phyloP scores from a whole-genome alignment of 1,140 invertebrate species.

The Vanessa atalanta region DNA sequence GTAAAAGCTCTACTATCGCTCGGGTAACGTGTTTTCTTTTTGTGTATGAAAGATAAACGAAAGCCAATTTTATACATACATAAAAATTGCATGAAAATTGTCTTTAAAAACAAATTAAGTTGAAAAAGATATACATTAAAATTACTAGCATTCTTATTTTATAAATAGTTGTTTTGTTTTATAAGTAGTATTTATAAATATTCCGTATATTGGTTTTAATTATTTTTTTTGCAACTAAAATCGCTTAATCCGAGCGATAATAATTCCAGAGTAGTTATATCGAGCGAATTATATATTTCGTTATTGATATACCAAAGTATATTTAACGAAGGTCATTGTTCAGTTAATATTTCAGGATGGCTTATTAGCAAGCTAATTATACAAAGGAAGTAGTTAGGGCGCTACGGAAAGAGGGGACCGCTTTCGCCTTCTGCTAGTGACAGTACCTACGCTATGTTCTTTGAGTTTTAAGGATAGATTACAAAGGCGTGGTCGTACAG shows the following conservation, averaged over 20 bases:
- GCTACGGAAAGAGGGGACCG: constrained; percentile 44
- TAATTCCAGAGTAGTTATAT: neutral
- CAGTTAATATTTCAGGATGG: constrained; percentile 64
- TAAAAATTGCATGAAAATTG: no score
- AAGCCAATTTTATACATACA: no score
- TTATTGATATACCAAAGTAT: neutral
- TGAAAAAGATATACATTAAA: no score
- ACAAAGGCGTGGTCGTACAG: constrained; percentile 19
- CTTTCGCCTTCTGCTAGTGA: constrained; percentile 39
- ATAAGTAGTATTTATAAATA: no score
- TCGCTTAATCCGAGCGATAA: neutral
- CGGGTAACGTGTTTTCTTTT: no score
- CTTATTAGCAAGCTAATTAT: constrained; percentile 74
- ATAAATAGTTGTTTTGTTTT: no score
- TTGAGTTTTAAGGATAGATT: constrained; percentile 25
- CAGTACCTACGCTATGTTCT: constrained; percentile 28
- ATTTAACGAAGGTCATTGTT: constrained; percentile 31
- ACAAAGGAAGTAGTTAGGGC: constrained; percentile 71
- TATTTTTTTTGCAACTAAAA: no score
- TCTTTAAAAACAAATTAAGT: no score
- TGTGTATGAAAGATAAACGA: no score
- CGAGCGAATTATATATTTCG: constrained; percentile 18
- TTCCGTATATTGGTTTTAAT: no score
- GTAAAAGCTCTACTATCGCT: no score
- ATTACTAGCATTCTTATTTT: no score